phyloP scores from a whole-genome alignment of 2,797 vertebrate species.

The Cercopithecus mitis region DNA sequence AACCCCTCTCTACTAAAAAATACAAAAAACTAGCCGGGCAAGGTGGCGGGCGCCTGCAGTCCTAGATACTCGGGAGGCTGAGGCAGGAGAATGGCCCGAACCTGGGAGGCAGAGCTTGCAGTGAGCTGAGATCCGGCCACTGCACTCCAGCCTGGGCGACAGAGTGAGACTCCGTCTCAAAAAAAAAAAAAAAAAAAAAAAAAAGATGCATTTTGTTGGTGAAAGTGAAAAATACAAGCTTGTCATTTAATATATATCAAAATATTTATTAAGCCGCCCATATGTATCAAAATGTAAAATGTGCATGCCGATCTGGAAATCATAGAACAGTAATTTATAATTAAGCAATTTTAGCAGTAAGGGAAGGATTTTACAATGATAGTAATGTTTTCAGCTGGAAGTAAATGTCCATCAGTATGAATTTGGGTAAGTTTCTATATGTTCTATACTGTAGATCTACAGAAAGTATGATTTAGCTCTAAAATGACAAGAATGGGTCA shows the following conservation, averaged over 20 bases:
- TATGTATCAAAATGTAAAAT: background rate
- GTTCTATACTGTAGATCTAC: background rate
- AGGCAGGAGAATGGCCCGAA: too few relatives aligned
- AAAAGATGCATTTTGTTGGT: background rate
- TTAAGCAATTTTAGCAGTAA: background rate
- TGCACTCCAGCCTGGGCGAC: too few relatives aligned
- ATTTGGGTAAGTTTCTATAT: background rate
- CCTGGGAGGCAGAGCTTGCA: too few relatives aligned
- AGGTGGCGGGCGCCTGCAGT: too few relatives aligned
- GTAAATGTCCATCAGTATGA: background rate
- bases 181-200: too few relatives aligned
- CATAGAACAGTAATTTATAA: background rate
- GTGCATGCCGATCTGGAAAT: background rate
- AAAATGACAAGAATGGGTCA: background rate
- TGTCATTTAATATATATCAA: background rate
- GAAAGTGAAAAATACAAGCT: background rate
- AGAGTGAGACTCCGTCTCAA: too few relatives aligned
- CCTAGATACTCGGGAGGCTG: too few relatives aligned
- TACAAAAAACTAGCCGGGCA: accelerated
- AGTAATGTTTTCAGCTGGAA: background rate
- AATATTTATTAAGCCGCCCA: background rate
- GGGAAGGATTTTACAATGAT: background rate
- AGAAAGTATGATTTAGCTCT: background rate
- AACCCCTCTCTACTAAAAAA: too few relatives aligned
- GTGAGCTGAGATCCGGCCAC: too few relatives aligned